phyloP scores from a whole-genome alignment of 2,888 invertebrate genomes.

The Athripsodes cinereus region DNA sequence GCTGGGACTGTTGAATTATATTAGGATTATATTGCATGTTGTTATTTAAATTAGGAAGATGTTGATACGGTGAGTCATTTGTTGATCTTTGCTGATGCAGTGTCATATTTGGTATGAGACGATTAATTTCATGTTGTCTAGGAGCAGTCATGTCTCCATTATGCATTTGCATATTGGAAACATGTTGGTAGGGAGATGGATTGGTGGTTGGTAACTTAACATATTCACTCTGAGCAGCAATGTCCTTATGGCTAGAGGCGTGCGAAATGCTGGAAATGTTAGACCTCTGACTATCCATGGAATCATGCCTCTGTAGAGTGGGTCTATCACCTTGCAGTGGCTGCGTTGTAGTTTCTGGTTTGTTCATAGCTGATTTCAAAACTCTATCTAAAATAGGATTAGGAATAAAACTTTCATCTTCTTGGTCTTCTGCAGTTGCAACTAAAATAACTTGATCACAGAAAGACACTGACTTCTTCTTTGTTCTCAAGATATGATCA shows the following conservation, averaged over 20 bases:
- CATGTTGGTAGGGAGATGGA: conserved; percentile 22
- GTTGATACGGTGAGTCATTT: conserved; percentile 24
- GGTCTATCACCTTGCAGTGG: conserved; percentile 47
- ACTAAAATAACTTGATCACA: conserved; percentile 91
- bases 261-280: conserved; percentile 48
- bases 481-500: conserved; percentile 55
- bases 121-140: conserved; percentile 26
- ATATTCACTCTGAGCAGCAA: conserved; percentile 39
- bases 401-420: conserved; percentile 84
- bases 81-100: conserved; percentile 17
- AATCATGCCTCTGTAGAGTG: conserved; percentile 46
- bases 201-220: conserved; percentile 34
- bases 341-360: conserved; percentile 55
- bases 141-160: conserved; percentile 40
- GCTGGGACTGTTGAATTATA: conserved; percentile 2
- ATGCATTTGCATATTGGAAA: conserved; percentile 29
- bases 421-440: conserved; percentile 88
- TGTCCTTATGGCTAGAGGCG: conserved; percentile 37
- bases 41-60: conserved; percentile 19
- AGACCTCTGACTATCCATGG: conserved; percentile 48
- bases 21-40: conserved; percentile 2
- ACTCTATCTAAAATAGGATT: conserved; percentile 87
- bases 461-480: conserved; percentile 92
- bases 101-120: conserved; percentile 12
- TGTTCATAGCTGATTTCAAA: conserved; percentile 72